Conservation (phyloP, 2,888 invertebrate species). For the Synanthedon andrenaeformis region DNA sequence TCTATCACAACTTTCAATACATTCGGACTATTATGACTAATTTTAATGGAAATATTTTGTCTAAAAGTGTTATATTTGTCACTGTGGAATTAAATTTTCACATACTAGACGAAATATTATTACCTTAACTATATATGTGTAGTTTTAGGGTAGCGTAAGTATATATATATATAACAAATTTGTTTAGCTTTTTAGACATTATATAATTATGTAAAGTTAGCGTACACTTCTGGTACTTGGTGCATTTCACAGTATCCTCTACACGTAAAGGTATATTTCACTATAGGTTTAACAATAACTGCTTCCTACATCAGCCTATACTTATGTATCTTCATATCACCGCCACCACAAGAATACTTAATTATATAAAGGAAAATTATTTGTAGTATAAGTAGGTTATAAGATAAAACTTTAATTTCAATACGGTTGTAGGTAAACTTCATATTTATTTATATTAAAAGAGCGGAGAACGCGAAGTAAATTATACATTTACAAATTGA, state of each 20-base stretch:
- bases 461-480: no score
- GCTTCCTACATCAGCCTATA: constrained; percentile 25
- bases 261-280: constrained; percentile 22
- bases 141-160: constrained; percentile 19
- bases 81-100: no score
- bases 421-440: no score
- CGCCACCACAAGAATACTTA: constrained; percentile 32
- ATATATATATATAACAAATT: constrained; percentile 36
- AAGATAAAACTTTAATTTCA: no score
- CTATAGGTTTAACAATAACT: constrained; percentile 11
- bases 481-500: no score
- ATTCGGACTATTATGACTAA: no score
- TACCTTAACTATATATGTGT: constrained; percentile 2
- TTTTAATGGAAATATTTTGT: no score
- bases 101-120: no score
- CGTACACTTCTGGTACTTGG: constrained; percentile 43
- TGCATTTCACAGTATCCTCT: constrained; percentile 40
- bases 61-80: no score
- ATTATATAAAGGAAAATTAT: constrained; percentile 7
- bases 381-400: neutral
- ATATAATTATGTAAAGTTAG: constrained; percentile 15
- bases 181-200: constrained; percentile 31
- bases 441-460: no score
- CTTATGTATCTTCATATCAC: constrained; percentile 38
- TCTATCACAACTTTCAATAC: neutral